These are phyloP conservation scores for Pseudomyrmex pallidus DNA, from an alignment of 1,140 invertebrate species.

Conservation along the genomic window DNA sequence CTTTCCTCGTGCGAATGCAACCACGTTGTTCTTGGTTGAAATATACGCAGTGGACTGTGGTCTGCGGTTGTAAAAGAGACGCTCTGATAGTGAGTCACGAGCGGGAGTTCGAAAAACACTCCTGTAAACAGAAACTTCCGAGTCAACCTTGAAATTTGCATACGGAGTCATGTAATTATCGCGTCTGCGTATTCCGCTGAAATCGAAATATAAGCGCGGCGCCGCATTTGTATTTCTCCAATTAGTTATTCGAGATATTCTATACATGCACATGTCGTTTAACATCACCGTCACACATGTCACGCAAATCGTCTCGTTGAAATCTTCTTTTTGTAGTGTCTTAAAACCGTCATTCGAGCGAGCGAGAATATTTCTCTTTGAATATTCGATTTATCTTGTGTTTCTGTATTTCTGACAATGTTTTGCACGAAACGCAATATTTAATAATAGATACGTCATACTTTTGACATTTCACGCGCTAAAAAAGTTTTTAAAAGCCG, in stretches of 20 bases:
- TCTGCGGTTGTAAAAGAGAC: slow-evolving; percentile 31
- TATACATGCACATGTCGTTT: slow-evolving; percentile 14
- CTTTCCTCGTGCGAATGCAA: slow-evolving; percentile 18
- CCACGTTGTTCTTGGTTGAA: slow-evolving; percentile 8
- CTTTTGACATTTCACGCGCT: no score
- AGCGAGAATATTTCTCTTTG: neutral
- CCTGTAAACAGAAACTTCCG: slow-evolving; percentile 37
- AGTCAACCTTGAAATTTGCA: slow-evolving; percentile 23
- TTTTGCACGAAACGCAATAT: neutral
- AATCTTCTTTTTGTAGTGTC: neutral
- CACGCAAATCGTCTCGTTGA: neutral
- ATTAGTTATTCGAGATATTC: slow-evolving; percentile 1
- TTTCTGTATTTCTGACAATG: slow-evolving; percentile 9
- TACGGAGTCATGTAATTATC: slow-evolving; percentile 41
- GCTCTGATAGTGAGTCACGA: slow-evolving; percentile 35
- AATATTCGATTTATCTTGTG: neutral
- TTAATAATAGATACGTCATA: no score
- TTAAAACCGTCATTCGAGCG: neutral
- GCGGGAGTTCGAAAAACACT: slow-evolving; percentile 7
- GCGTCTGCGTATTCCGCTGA: slow-evolving; percentile 12
- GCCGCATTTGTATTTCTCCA: neutral
- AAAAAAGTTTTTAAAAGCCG: neutral
- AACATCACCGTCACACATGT: slow-evolving; percentile 6
- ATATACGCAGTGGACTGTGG: slow-evolving; percentile 9
- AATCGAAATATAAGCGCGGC: slow-evolving; percentile 5